Percentiles rank a stretch among this genome's conserved stretches.
Conservation (phyloP, 2,888 invertebrate genomes). For the Ectemnius continuus region DNA sequence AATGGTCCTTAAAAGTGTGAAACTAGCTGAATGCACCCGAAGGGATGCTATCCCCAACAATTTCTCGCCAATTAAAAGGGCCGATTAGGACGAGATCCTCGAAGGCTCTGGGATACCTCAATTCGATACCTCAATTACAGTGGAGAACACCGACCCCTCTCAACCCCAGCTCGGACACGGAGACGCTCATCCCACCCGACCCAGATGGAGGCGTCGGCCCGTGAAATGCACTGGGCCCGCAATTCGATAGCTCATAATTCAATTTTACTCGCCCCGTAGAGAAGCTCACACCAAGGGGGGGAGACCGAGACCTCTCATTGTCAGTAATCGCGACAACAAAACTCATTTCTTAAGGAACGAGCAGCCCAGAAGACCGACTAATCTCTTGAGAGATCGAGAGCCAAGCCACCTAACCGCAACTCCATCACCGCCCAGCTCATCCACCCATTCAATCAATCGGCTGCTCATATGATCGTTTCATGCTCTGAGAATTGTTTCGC, state of each 20-base stretch:
- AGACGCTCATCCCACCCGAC: slow-evolving; percentile 39
- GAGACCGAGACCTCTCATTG: too few relatives aligned
- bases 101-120: neutral
- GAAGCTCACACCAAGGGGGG: too few relatives aligned
- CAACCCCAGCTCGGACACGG: slow-evolving; percentile 27
- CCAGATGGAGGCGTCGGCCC: slow-evolving; percentile 69
- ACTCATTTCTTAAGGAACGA: too few relatives aligned
- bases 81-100: slow-evolving; percentile 31
- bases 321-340: too few relatives aligned
- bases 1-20: too few relatives aligned
- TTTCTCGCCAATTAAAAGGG: slow-evolving; percentile 68
- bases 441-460: too few relatives aligned
- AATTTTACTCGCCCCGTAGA: slow-evolving; percentile 3
- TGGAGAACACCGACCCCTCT: neutral
- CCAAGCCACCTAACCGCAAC: too few relatives aligned
- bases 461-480: too few relatives aligned
- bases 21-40: neutral
- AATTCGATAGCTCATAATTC: slow-evolving; percentile 59
- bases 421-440: too few relatives aligned
- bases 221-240: slow-evolving; percentile 66
- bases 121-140: slow-evolving; percentile 64
- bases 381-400: too few relatives aligned
- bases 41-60: slow-evolving; percentile 47
- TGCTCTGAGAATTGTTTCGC: too few relatives aligned
- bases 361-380: too few relatives aligned